Evolutionary conservation across 2,797 vertebrate species (phyloP).

Genomic region (Periophthalmus magnuspinnatus): DNA sequence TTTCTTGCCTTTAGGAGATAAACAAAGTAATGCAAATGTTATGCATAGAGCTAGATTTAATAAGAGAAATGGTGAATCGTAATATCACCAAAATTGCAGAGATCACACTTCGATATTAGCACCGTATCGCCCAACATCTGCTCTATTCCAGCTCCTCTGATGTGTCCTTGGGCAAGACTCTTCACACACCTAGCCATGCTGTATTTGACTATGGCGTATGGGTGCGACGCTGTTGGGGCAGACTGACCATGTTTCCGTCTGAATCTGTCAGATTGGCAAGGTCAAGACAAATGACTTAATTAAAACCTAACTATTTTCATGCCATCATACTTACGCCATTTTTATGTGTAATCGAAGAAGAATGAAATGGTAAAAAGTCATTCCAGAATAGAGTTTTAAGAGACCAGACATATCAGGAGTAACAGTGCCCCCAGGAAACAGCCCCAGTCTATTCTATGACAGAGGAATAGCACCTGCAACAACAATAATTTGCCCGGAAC

Average conservation of each 20-base stretch:
- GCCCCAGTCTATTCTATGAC: slow-evolving; percentile 1
- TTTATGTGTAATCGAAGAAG: background rate
- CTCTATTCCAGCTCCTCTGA: background rate
- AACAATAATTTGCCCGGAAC: no score
- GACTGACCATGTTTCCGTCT: no score
- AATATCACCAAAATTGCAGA: no score
- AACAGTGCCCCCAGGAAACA: background rate
- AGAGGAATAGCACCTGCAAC: slow-evolving; percentile 5
- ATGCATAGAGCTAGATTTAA: no score
- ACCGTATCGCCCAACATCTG: no score
- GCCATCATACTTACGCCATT: background rate
- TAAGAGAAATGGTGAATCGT: no score
- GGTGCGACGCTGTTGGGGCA: no score
- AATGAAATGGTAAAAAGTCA: background rate
- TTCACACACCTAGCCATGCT: background rate
- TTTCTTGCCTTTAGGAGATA: no score
- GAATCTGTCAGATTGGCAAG: no score
- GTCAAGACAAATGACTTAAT: background rate
- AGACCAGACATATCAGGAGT: background rate
- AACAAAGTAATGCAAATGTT: no score
- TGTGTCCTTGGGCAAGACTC: background rate
- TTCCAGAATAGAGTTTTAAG: background rate
- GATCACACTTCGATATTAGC: no score
- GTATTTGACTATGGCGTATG: background rate
- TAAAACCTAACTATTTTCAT: background rate